These are phyloP conservation scores for Allolobophora icterica DNA, from an alignment of 2,888 invertebrate genomes.

Conservation along the genomic window DNA sequence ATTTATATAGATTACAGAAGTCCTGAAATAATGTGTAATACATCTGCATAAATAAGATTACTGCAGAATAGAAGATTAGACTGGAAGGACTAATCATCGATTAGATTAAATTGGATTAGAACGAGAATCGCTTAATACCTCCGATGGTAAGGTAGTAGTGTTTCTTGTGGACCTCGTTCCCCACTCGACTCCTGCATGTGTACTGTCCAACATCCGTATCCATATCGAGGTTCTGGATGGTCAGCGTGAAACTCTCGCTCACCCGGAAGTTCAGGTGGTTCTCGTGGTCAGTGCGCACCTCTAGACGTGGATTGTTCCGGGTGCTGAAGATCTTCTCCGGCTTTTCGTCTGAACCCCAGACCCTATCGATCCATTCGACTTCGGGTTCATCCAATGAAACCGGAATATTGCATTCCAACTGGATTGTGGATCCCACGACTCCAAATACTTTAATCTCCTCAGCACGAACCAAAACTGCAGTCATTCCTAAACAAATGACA, in stretches of 20 bases:
- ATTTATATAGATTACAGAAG: no score
- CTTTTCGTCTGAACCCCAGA: slow-evolving; percentile 4
- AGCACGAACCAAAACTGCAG: not conserved
- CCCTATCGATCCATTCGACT: slow-evolving; percentile 34
- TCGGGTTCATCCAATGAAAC: not conserved
- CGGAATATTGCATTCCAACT: not conserved
- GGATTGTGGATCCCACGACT: not conserved
- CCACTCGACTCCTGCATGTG: slow-evolving; percentile 21
- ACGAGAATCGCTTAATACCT: not conserved
- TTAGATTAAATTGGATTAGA: not conserved
- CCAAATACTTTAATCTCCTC: not conserved
- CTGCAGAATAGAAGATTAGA: not conserved
- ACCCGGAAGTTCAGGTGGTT: slow-evolving; percentile 23
- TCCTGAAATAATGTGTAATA: no score
- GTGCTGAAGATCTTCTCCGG: slow-evolving; percentile 28
- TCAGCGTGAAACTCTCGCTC: not conserved
- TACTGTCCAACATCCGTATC: slow-evolving; percentile 31
- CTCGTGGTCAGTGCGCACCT: not conserved
- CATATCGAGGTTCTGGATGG: not conserved
- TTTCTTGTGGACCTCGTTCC: not conserved
- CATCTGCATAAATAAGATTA: no score
- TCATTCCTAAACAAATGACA: not conserved
- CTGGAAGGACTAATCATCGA: no score
- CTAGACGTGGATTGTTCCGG: slow-evolving; percentile 9
- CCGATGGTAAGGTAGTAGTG: slow-evolving; percentile 33